These are phyloP conservation scores for Clitarchus hookeri DNA, from an alignment of 2,888 invertebrate genomes.

Conservation along the genomic window DNA sequence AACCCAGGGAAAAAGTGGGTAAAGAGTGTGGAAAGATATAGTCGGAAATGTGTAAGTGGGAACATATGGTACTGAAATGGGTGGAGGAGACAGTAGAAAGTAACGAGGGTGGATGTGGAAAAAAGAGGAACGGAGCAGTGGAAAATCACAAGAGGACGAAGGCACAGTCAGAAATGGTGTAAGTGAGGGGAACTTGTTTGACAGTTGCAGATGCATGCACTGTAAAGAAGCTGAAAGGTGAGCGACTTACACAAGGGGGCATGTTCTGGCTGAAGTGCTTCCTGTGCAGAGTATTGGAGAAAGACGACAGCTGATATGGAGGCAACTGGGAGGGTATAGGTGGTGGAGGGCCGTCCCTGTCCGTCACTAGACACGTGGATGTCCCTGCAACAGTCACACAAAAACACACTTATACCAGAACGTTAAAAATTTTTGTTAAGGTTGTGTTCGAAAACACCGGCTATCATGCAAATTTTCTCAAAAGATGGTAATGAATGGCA, in stretches of 20 bases:
- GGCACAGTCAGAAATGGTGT: neutral
- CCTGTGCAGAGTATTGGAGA: neutral
- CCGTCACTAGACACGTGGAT: neutral
- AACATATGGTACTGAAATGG: too few species aligned
- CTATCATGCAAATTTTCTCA: too few species aligned
- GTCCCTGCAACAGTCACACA: slow-evolving; percentile 4
- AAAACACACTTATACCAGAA: too few species aligned
- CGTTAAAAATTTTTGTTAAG: too few species aligned
- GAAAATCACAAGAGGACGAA: neutral
- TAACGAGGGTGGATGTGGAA: too few species aligned
- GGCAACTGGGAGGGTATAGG: neutral
- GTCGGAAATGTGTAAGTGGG: too few species aligned
- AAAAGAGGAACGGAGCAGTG: too few species aligned
- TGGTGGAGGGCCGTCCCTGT: neutral
- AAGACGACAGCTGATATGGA: neutral
- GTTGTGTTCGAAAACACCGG: too few species aligned
- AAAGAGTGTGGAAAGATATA: too few species aligned
- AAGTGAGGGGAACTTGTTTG: neutral
- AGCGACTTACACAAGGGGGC: neutral
- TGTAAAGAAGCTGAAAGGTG: neutral
- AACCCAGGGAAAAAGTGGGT: too few species aligned
- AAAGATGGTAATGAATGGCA: too few species aligned
- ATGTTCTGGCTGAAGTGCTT: neutral
- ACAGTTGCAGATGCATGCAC: neutral
- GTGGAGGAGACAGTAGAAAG: too few species aligned